These are phyloP conservation scores for Amiota mariae DNA, from an alignment of 2,888 invertebrate species.

Conservation along the genomic window DNA sequence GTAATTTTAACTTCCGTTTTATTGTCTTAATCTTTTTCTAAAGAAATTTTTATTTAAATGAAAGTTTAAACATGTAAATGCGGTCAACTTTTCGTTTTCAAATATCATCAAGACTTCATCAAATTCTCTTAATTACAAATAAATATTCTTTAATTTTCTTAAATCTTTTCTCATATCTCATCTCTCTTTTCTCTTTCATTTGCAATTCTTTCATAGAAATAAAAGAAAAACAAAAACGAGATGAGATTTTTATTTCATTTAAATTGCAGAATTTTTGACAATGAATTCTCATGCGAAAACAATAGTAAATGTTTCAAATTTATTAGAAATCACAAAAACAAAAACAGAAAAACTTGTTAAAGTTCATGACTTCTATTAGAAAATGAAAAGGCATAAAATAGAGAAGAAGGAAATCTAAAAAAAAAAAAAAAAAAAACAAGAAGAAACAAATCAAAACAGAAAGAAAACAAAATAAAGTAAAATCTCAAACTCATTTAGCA, in stretches of 20 bases:
- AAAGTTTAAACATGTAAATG: not conserved
- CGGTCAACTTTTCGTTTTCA: slow-evolving; percentile 1
- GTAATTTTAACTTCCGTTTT: too few species aligned
- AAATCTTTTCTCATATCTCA: not conserved
- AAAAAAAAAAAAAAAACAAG: not conserved
- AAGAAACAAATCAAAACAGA: not conserved
- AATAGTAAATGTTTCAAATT: not conserved
- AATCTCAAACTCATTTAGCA: not conserved
- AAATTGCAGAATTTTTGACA: slow-evolving; percentile 17
- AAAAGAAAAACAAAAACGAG: not conserved
- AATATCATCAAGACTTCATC: not conserved
- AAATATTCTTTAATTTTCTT: not conserved
- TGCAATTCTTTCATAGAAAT: not conserved
- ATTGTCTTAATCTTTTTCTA: too few species aligned
- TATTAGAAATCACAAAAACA: too few species aligned
- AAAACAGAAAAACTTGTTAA: not conserved
- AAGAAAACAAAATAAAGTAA: not conserved
- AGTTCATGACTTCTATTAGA: slow-evolving; percentile 9
- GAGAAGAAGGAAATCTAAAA: not conserved
- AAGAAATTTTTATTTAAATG: too few species aligned
- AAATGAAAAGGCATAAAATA: not conserved
- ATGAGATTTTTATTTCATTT: slow-evolving; percentile 14
- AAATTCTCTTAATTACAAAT: not conserved
- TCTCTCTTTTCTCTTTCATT: not conserved
- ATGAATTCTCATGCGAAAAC: slow-evolving; percentile 1